Conservation (phyloP, 2,888 invertebrate genomes). For the Clistopyga incitator region DNA sequence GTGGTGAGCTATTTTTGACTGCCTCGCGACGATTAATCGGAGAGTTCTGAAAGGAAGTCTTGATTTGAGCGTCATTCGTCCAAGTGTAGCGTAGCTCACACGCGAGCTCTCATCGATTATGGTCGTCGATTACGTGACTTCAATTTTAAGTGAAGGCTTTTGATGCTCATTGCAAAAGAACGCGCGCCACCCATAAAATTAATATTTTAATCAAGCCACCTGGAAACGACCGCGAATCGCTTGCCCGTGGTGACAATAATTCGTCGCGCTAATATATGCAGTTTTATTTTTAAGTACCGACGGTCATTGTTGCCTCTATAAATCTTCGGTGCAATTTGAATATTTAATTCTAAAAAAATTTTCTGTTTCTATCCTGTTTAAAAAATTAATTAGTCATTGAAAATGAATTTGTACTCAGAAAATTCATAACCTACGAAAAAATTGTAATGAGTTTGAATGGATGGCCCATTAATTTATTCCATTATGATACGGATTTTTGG, state of each 20-base stretch:
- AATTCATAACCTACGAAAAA: too few species aligned
- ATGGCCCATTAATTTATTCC: too few species aligned
- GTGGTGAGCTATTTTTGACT: slow-evolving; percentile 72
- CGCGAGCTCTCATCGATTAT: slow-evolving; percentile 64
- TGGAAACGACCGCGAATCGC: slow-evolving; percentile 10
- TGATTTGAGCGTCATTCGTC: slow-evolving; percentile 70
- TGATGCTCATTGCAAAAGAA: slow-evolving; percentile 44
- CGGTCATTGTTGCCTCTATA: neutral
- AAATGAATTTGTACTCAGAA: too few species aligned
- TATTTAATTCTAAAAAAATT: neutral
- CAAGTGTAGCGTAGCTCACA: slow-evolving; percentile 57
- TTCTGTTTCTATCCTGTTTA: neutral
- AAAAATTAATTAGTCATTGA: neutral
- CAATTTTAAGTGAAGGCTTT: slow-evolving; percentile 62
- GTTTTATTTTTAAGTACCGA: neutral
- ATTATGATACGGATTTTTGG: too few species aligned
- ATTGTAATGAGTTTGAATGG: too few species aligned
- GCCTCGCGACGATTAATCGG: slow-evolving; percentile 59
- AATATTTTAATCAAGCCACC: slow-evolving; percentile 42
- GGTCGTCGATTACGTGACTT: slow-evolving; percentile 73
- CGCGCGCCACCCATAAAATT: slow-evolving; percentile 35
- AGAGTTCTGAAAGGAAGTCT: slow-evolving; percentile 72
- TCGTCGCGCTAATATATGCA: neutral
- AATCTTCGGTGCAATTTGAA: neutral
- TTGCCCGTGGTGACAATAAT: neutral